Percentiles rank a stretch among this genome's conserved stretches.
phyloP scores from a whole-genome alignment of 2,113 vertebrate species.

The Loxodonta africana region DNA sequence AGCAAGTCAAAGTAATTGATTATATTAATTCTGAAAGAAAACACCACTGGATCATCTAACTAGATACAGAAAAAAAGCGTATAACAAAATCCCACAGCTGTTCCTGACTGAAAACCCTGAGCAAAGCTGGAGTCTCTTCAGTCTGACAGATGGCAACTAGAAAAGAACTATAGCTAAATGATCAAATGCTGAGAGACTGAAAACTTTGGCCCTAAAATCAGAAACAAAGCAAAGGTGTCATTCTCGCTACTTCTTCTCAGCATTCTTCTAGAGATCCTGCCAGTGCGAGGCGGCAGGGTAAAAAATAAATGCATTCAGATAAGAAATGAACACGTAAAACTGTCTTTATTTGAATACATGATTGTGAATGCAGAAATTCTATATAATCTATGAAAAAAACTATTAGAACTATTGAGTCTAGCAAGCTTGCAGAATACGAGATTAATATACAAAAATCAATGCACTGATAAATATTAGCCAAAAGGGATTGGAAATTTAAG shows the following conservation, averaged over 20 bases:
- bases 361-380: too few relatives aligned
- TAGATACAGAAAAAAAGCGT: neutral
- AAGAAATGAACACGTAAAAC: neutral
- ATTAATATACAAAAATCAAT: neutral
- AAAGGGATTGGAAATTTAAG: neutral
- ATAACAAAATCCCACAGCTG: too few relatives aligned
- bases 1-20: neutral
- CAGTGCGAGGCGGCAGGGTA: neutral
- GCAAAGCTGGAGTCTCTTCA: neutral
- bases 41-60: neutral
- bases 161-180: neutral
- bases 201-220: fast-evolving
- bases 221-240: neutral
- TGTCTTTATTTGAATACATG: neutral
- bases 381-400: neutral
- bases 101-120: neutral
- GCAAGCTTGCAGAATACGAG: neutral
- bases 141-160: neutral
- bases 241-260: too few relatives aligned
- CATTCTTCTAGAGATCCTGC: too few relatives aligned
- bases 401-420: neutral
- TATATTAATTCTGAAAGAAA: neutral
- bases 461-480: neutral
- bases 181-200: neutral
- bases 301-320: neutral